Percentiles rank a stretch among this genome's conserved stretches.
Evolutionary conservation across 2,113 vertebrate genomes (phyloP).

Genomic region (Lophius piscatorius): DNA sequence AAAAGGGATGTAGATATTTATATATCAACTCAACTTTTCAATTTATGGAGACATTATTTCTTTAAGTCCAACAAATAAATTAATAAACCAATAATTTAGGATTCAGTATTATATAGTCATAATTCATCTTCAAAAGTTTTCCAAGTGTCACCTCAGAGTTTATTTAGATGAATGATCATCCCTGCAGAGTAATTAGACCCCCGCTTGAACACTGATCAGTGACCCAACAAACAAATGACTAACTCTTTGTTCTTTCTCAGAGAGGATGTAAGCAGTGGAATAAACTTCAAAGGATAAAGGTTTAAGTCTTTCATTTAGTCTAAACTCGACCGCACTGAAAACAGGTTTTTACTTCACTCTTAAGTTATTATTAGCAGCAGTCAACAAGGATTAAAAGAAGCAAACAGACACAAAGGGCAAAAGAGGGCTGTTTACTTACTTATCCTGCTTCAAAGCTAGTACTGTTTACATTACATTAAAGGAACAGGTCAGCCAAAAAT

Average conservation of each 20-base stretch:
- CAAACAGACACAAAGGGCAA: constrained; percentile 1
- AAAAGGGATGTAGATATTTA: not conserved
- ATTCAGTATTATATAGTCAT: constrained; percentile 2
- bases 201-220: constrained; percentile 19
- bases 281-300: constrained; percentile 36
- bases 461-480: not conserved
- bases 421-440: constrained; percentile 2
- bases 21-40: not conserved
- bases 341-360: constrained; percentile 4
- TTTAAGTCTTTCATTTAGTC: constrained; percentile 20
- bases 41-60: not conserved
- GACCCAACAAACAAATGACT: constrained; percentile 26
- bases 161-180: constrained; percentile 32
- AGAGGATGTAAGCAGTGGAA: constrained; percentile 4
- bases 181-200: constrained; percentile 58
- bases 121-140: constrained; percentile 37
- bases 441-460: constrained; percentile 6
- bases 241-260: constrained; percentile 28
- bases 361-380: constrained; percentile 47
- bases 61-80: not conserved
- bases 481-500: too few relatives aligned
- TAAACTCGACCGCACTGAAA: constrained; percentile 26
- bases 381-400: constrained; percentile 14
- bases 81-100: not conserved
- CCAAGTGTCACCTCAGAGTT: constrained; percentile 24